These are phyloP conservation scores for Orchesellides sinensis DNA, from an alignment of 2,888 invertebrate species.

Conservation along the genomic window DNA sequence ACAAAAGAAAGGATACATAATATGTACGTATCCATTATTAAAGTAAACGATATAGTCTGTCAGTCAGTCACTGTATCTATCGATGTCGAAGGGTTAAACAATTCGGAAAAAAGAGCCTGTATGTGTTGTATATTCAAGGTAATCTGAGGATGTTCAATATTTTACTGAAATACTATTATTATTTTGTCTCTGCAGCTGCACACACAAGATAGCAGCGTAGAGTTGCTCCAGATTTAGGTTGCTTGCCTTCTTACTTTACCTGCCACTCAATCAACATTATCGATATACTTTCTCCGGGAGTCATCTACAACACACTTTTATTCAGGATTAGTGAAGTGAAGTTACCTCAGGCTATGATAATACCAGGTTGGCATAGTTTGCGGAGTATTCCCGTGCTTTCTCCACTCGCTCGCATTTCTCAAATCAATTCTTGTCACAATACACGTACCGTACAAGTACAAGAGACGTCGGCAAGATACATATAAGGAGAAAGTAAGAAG, in stretches of 20 bases:
- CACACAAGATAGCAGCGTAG: too few species aligned
- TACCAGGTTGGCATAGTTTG: constrained; percentile 31
- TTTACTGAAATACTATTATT: neutral
- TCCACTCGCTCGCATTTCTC: neutral
- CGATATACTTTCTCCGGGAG: neutral
- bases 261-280: constrained; percentile 44
- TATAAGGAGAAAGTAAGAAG: constrained; percentile 25
- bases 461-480: too few species aligned
- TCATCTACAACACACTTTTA: neutral
- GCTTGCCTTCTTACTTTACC: neutral
- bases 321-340: constrained; percentile 17
- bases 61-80: too few species aligned
- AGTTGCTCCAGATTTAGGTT: constrained; percentile 3
- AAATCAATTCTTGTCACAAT: constrained; percentile 46
- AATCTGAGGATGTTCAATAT: neutral
- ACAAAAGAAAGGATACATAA: too few species aligned
- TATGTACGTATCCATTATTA: too few species aligned
- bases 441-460: constrained; percentile 24
- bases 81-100: too few species aligned
- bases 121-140: neutral
- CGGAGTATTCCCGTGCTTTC: neutral
- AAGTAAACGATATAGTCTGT: too few species aligned
- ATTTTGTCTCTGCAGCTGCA: constrained; percentile 1
- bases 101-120: too few species aligned
- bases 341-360: constrained; percentile 21